phyloP scores from a whole-genome alignment of 1,140 invertebrate genomes.

The Lasioglossum albipes region DNA sequence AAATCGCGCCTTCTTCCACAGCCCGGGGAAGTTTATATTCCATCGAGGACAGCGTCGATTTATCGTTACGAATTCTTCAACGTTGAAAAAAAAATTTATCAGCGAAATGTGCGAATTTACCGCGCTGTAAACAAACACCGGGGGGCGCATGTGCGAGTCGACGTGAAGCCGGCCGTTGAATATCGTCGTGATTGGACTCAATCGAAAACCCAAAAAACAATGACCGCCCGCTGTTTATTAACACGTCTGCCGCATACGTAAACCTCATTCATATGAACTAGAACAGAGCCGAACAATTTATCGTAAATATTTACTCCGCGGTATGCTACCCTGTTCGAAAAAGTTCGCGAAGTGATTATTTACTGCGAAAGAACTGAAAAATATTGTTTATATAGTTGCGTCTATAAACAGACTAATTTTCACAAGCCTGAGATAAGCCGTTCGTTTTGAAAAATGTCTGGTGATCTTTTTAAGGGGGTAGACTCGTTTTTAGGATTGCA shows the following conservation, averaged over 20 bases:
- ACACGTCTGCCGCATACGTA: background rate
- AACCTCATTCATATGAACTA: background rate
- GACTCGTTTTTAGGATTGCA: no score
- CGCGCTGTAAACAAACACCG: background rate
- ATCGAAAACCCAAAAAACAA: background rate
- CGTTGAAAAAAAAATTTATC: conserved; percentile 3
- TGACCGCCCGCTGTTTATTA: background rate
- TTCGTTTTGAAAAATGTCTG: no score
- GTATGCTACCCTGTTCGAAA: no score
- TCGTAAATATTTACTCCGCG: background rate
- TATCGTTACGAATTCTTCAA: conserved; percentile 11
- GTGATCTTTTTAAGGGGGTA: no score
- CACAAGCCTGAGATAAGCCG: no score
- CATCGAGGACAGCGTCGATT: conserved; percentile 5
- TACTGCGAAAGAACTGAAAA: no score
- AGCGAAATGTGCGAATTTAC: background rate
- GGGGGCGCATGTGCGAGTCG: background rate
- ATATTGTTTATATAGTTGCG: no score
- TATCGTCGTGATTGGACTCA: background rate
- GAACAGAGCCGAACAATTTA: background rate
- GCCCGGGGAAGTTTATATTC: background rate
- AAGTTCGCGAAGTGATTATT: no score
- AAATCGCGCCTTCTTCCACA: conserved; percentile 14
- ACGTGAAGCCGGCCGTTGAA: background rate
- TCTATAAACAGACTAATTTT: no score